Base-by-base conservation (phyloP, 2,113 vertebrate genomes). In the Brachyhypopomus gauderio region DNA sequence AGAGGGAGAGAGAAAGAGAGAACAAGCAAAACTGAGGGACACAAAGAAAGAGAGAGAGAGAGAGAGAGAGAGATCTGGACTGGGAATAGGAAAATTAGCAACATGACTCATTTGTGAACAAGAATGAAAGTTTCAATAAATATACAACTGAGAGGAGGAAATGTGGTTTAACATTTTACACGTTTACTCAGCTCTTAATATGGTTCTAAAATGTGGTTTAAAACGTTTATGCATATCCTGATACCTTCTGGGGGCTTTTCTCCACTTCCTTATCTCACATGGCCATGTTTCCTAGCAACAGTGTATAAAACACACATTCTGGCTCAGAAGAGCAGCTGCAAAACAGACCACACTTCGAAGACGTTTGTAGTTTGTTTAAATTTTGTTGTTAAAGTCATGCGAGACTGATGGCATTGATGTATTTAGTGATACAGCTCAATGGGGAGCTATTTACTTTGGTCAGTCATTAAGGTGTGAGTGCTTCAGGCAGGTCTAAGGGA, bases 221-320 rank as follows among this genome's bases (percentile, higher is more conserved):
- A 0, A 5, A 23, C 41, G 66, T 56, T 30, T 23, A 19, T 0
- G 5, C 17, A 23, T 23, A 1, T 6, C 56, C 12, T 48, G 12
- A 70, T n/a, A 36, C 27, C 0, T 20, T 48, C 16, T 66, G 62
- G n/a, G 34, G 7, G 45, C 22, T 38, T 70, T 17, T 5, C n/a
- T 20, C 22, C 38, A 52, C n/a, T 56, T 25, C 3, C 30, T 78
- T 78, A 78, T 69, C 64, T 25, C 34, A 22, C 27, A 25, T 4
- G 55, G 45, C 20, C 22, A 25, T 58, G 52, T 58, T 11, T 70
- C 64, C 22, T 78, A 78, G 76, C 76, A 78, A 78, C 64, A 45
- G 14, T 2, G 2, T 36, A 14, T 56, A 36, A 75, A 34, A 56
- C 8, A 27, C 36, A 75, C 72, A 34, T 52, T 52, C 72, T 16